A percentile compares a stretch with the other conserved stretches of the same genome.
These are phyloP conservation scores for Caretta caretta DNA, from an alignment of 2,113 vertebrate species.

Conservation along the genomic window DNA sequence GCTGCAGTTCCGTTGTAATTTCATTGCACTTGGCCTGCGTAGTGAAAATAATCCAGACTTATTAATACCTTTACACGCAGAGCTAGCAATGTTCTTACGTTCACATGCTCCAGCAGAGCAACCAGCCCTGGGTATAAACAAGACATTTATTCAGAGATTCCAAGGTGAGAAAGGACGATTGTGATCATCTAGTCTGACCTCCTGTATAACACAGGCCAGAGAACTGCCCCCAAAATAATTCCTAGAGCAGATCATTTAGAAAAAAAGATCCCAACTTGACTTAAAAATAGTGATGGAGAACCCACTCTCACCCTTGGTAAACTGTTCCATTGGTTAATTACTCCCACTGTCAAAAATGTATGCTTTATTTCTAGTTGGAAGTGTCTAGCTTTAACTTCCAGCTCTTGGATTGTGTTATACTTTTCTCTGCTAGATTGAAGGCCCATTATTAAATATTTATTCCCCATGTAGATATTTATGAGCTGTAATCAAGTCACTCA, in stretches of 20 bases:
- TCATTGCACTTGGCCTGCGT: background rate
- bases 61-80: background rate
- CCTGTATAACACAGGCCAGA: background rate
- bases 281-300: background rate
- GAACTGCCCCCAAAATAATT: background rate
- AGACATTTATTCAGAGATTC: background rate
- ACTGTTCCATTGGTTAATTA: background rate
- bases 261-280: background rate
- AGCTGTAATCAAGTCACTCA: background rate
- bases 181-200: background rate
- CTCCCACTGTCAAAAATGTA: background rate
- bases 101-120: fast-evolving
- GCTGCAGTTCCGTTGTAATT: background rate
- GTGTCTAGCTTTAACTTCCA: background rate
- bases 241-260: background rate
- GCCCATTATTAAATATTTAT: background rate
- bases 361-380: background rate
- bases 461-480: background rate
- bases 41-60: background rate
- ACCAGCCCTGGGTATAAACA: background rate
- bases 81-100: background rate
- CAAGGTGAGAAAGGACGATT: background rate
- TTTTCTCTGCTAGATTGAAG: background rate
- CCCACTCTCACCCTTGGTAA: background rate
- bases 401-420: too few species aligned